These are phyloP conservation scores for Pollicipes pollicipes DNA, from an alignment of 1,140 invertebrate species.

Conservation along the genomic window DNA sequence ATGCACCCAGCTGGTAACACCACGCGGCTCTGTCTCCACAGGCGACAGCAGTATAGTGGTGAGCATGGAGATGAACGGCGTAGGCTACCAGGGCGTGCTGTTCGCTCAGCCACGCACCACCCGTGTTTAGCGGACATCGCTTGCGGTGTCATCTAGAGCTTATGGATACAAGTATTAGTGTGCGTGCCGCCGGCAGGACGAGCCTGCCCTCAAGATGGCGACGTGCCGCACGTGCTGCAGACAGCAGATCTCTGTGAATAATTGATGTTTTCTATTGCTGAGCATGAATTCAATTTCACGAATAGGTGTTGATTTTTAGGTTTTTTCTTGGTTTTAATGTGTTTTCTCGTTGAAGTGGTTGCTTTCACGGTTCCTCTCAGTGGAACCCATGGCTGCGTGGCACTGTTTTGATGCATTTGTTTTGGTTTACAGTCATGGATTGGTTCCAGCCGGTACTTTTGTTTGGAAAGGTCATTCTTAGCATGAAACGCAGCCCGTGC, in stretches of 20 bases:
- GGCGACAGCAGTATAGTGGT: constrained; percentile 43
- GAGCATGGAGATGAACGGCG: constrained; percentile 89
- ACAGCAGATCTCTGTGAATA: background rate
- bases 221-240: background rate
- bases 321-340: no score
- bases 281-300: background rate
- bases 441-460: no score
- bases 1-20: no score
- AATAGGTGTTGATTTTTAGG: no score
- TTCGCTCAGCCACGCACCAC: constrained; percentile 42
- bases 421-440: no score
- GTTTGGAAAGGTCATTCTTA: no score
- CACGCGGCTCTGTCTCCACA: no score
- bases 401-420: no score
- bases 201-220: background rate
- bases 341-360: no score
- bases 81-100: constrained; percentile 70
- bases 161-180: background rate
- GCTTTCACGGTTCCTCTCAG: no score
- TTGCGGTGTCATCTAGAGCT: background rate
- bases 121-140: background rate
- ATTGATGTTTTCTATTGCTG: background rate
- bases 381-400: no score
- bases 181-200: background rate
- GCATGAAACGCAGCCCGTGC: no score